Base-by-base conservation (phyloP, 2,888 invertebrate genomes). In the Apamea monoglypha region DNA sequence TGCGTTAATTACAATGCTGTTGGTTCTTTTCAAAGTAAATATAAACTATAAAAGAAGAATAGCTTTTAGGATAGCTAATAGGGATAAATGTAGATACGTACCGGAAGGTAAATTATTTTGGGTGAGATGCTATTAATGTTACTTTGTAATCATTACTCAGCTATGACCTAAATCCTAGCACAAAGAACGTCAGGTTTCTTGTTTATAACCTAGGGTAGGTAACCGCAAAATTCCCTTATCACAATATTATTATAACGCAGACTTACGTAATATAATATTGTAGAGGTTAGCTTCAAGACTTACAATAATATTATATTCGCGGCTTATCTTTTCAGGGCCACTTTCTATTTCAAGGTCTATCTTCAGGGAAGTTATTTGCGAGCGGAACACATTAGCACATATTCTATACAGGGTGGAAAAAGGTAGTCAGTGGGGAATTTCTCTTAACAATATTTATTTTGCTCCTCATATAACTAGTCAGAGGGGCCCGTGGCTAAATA, bases 371-470 rank as follows among this genome's bases (percentile, higher is more conserved):
- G 81, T 71, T 76, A 83, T 88, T 82, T 83, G 64, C 79, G 53
- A 72, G 44, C 75, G 78, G 76, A 85, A 88, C 66, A 83, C 78
- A 87, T 85, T 83, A 87, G 59, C 79, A 70, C 36, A 14, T 70
- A n/a, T 66, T 74, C 3, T 47, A 59, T 74, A 74, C 29, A 32
- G 40, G 50, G 32, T 80, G 66, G 1, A 8, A 4, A 50, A 36
- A 29, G n/a, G 59, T 12, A 29, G 59, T 29, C 6, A 6, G n/a
- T 2, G 29, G n/a, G 14, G 59, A 59, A 29, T 29, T 59, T 29
- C 1, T 53, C 53, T 6, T 14, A 59, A 59, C n/a, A 10, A 56
- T 56, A 7, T 59, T 59, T 59, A n/a, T 59, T 59, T 59, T 29
- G 3, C 47, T 47, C 18, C 3, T 29, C n/a, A n/a, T 40, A 10